Conservation (phyloP, 2,888 invertebrate genomes). For the Candidula unifasciata region DNA sequence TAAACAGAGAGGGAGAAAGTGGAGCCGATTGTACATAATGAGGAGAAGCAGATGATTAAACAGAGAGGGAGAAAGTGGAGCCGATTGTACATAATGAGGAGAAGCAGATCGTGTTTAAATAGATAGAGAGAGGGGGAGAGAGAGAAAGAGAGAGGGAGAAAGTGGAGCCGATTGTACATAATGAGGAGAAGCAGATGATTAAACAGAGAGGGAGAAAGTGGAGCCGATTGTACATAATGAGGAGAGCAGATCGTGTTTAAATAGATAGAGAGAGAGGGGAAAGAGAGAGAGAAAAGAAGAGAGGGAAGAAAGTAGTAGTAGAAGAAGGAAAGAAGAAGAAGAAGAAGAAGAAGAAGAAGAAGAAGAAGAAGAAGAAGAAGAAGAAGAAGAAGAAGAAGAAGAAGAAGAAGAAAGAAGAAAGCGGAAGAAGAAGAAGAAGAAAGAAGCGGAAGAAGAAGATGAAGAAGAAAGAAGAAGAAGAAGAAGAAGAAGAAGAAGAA, state of each 20-base stretch:
- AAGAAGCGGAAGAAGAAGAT: background rate
- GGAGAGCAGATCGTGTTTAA: background rate
- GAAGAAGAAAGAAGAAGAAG: background rate
- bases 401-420: background rate
- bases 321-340: background rate
- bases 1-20: too few relatives aligned
- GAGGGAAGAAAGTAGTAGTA: background rate
- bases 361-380: slow-evolving; percentile 9
- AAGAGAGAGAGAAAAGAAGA: background rate
- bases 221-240: background rate
- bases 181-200: background rate
- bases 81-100: too few relatives aligned
- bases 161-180: background rate
- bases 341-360: slow-evolving; percentile 3
- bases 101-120: too few relatives aligned
- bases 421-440: background rate
- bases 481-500: background rate
- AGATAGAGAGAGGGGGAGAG: too few relatives aligned
- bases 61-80: too few relatives aligned
- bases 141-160: too few relatives aligned
- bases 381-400: background rate
- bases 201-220: too few relatives aligned
- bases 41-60: too few relatives aligned
- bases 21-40: too few relatives aligned
- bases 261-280: background rate